These are phyloP conservation scores for Drosophila atripex DNA, from an alignment of 2,888 invertebrate genomes.

Conservation along the genomic window DNA sequence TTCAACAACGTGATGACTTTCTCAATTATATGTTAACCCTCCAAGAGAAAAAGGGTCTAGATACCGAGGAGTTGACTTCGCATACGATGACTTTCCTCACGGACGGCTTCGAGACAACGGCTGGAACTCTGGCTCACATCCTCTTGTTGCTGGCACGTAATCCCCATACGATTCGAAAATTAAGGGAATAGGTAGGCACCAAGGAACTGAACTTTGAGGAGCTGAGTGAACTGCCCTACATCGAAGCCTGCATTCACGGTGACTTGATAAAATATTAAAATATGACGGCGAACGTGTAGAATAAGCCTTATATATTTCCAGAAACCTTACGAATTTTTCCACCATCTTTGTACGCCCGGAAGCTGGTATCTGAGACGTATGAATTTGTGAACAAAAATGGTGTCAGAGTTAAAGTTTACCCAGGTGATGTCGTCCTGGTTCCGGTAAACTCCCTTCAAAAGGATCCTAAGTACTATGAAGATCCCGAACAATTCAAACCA, in stretches of 20 bases:
- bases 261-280: not conserved
- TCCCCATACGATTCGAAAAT: constrained; percentile 59
- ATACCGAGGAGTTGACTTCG: constrained; percentile 62
- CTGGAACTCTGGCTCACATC: constrained; percentile 69
- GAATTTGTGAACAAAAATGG: constrained; percentile 66
- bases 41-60: constrained; percentile 76
- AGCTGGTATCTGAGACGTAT: constrained; percentile 57
- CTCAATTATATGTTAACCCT: constrained; percentile 79
- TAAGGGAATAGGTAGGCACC: constrained; percentile 70
- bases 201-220: constrained; percentile 69
- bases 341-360: constrained; percentile 44
- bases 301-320: not conserved
- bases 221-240: constrained; percentile 72
- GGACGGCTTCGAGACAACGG: constrained; percentile 82
- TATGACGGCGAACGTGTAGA: too few species aligned
- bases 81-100: constrained; percentile 81
- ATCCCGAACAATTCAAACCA: constrained; percentile 70
- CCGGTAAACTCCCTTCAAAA: constrained; percentile 63
- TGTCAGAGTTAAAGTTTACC: constrained; percentile 46
- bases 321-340: constrained; percentile 71
- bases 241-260: constrained; percentile 82
- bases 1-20: constrained; percentile 71
- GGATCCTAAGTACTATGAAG: constrained; percentile 64
- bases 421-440: constrained; percentile 56
- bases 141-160: constrained; percentile 73